Base-by-base conservation (phyloP, 2,113 vertebrate genomes). In the Fukomys damarensis region DNA sequence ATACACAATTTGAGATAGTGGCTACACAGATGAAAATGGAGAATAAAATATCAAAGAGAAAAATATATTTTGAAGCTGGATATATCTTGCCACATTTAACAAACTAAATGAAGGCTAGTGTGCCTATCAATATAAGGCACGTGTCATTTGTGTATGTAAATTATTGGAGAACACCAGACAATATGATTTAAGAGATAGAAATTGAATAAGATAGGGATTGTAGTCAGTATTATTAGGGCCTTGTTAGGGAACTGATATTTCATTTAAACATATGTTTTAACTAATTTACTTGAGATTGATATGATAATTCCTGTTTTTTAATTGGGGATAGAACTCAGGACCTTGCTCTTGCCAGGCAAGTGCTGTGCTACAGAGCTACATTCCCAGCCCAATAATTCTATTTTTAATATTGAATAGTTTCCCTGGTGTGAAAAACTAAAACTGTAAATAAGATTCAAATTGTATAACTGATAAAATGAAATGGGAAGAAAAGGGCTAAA, bases 221-320 rank as follows among this genome's bases (percentile, higher is more conserved):
- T 65, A 24, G 61, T 2, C 14, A 49, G 11, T 20, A n/a, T 82
- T 32, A 49, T 84, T 2, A 79, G 35, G 54, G 19, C 9, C 16
- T 17, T 93, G 11, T 46, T 87, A 83, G 94, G 35, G 49, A 80
- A 22, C 77, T 90, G 88, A 28, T 70, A 76, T 54, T 86, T 92
- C 11, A 59, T 59, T 56, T 91, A 82, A 63, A 30, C 72, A 9
- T 68, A 8, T 26, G 59, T 79, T 79, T 89, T 91, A 89, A 86
- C 16, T 10, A 19, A 63, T 91, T 93, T n/a, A 41, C 2, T 63
- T 12, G 26, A 13, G 22, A 83, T 80, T 65, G n/a, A 68, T 49
- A 81, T 92, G 7, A 54, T 89, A 63, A 81, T 68, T 86, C 22
- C 9, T 49, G 46, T 49, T 49, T 49, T 49, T 49, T 49, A 6